Conservation (phyloP, 2,888 invertebrate species). For the Lasioglossum leucozonium region DNA sequence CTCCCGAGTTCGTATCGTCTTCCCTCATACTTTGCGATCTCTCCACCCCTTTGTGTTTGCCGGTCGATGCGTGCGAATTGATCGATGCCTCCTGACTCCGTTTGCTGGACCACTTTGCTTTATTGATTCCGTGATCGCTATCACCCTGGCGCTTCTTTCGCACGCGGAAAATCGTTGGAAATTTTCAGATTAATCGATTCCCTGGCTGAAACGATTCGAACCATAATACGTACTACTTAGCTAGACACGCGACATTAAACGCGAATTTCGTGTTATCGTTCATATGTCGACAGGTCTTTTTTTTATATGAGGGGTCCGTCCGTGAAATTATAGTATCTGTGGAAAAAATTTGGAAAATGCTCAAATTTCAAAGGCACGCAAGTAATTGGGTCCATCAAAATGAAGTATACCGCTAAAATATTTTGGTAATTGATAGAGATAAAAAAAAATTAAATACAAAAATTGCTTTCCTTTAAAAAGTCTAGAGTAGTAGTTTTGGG, state of each 20-base stretch:
- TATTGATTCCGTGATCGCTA: constrained; percentile 4
- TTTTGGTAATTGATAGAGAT: too few relatives aligned
- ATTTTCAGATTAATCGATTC: not conserved
- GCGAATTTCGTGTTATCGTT: too few relatives aligned
- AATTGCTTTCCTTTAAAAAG: too few relatives aligned
- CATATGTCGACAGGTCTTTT: too few relatives aligned
- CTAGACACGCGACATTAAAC: not conserved
- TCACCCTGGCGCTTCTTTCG: not conserved
- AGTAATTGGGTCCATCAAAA: too few relatives aligned
- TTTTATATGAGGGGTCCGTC: too few relatives aligned
- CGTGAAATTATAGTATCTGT: too few relatives aligned
- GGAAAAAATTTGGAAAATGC: too few relatives aligned
- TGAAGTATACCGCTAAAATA: too few relatives aligned
- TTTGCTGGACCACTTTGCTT: constrained; percentile 13
- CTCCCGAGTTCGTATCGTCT: constrained; percentile 36
- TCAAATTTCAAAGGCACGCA: too few relatives aligned
- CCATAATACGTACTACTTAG: not conserved
- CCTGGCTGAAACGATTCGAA: not conserved
- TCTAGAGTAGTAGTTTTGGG: too few relatives aligned
- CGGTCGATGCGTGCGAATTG: not conserved
- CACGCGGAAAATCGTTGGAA: not conserved
- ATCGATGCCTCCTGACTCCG: constrained; percentile 2
- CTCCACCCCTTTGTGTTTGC: constrained; percentile 4
- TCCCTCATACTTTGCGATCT: constrained; percentile 24
- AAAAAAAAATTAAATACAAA: too few relatives aligned